Conservation (phyloP, 2,797 vertebrate genomes). For the Miichthys miiuy region DNA sequence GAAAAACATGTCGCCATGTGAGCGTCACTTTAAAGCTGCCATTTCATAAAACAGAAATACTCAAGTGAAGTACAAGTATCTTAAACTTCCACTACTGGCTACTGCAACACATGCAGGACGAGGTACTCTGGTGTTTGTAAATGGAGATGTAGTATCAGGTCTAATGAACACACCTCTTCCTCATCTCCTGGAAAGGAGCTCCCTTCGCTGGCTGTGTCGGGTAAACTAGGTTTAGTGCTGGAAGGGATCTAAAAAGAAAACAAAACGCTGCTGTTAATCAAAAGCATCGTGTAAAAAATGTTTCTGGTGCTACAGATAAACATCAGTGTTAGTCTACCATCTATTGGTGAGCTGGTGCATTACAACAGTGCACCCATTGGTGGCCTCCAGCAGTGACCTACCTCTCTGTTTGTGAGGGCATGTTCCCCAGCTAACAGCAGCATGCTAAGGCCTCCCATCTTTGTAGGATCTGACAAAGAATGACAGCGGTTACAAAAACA, state of each 20-base stretch:
- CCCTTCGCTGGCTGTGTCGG: slow-evolving; percentile 71
- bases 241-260: slow-evolving; percentile 83
- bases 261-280: not conserved
- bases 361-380: slow-evolving; percentile 13
- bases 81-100: not conserved
- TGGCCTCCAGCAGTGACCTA: slow-evolving; percentile 69
- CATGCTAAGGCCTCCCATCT: slow-evolving; percentile 99
- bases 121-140: not conserved
- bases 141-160: not conserved
- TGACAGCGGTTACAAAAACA: slow-evolving; percentile 18
- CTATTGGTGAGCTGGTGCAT: slow-evolving; percentile 23
- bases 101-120: not conserved
- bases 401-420: slow-evolving; percentile 95
- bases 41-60: not conserved
- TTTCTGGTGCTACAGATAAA: slow-evolving; percentile 1
- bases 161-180: slow-evolving; percentile 72
- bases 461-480: slow-evolving; percentile 90
- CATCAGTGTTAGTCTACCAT: slow-evolving; percentile 11
- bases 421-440: slow-evolving; percentile 97
- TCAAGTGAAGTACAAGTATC: not conserved
- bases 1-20: slow-evolving; percentile 18
- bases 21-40: not conserved
- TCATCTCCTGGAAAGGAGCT: slow-evolving; percentile 69
- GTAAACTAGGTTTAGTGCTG: slow-evolving; percentile 77
- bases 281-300: not conserved